phyloP scores from a whole-genome alignment of 1,140 invertebrate species.

The Pollicipes pollicipes region DNA sequence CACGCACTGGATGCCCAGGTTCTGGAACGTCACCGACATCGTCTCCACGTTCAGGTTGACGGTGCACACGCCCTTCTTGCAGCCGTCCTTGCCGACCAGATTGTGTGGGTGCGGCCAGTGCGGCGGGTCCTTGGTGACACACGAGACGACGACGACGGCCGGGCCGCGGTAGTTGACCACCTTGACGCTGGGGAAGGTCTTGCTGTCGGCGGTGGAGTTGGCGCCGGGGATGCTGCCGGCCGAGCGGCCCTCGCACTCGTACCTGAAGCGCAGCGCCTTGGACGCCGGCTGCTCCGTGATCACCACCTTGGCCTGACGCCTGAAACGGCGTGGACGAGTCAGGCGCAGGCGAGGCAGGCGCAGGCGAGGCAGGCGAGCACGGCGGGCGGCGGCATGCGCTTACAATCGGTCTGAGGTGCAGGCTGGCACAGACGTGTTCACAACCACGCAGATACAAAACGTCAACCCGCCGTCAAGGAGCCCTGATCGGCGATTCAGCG shows the following conservation, averaged over 20 bases:
- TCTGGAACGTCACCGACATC: conserved; percentile 65
- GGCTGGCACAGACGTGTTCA: no score
- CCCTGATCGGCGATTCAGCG: no score
- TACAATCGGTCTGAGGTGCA: no score
- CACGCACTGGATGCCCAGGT: conserved; percentile 91
- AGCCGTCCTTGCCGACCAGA: conserved; percentile 80
- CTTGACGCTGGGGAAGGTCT: conserved; percentile 78
- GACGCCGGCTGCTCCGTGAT: conserved; percentile 82
- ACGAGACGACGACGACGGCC: conserved; percentile 78
- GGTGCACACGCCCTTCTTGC: conserved; percentile 80
- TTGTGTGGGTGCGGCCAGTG: conserved; percentile 88
- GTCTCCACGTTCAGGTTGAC: conserved; percentile 51
- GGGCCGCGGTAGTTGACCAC: conserved; percentile 60
- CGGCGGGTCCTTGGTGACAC: conserved; percentile 78
- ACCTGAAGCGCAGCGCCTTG: conserved; percentile 74
- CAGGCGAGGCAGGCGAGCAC: no score
- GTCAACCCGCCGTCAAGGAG: no score
- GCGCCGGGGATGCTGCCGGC: conserved; percentile 89
- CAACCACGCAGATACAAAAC: no score
- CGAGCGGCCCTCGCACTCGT: conserved; percentile 88
- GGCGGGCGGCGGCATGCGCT: no score
- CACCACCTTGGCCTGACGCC: conserved; percentile 38
- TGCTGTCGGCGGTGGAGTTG: conserved; percentile 69
- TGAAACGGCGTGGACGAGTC: no score
- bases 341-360: no score